These are phyloP conservation scores for Volucella zonaria DNA, from an alignment of 2,888 invertebrate genomes.

Conservation along the genomic window DNA sequence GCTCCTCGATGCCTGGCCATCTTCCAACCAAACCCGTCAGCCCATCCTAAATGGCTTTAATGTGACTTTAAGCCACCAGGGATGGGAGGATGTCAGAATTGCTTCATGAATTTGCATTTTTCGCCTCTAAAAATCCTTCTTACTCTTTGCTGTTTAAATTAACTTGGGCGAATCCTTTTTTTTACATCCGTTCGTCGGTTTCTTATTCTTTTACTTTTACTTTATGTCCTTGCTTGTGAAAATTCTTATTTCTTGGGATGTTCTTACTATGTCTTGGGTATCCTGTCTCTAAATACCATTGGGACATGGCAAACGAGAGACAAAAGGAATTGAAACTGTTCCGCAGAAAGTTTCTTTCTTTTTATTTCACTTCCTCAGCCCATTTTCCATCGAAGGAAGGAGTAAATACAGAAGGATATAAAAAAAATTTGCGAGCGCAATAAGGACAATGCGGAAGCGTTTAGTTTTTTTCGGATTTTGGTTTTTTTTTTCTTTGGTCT, in stretches of 20 bases:
- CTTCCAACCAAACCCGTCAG: too few relatives aligned
- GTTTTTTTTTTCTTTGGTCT: slow-evolving; percentile 8
- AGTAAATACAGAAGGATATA: slow-evolving; percentile 3
- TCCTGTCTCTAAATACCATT: slow-evolving; percentile 33
- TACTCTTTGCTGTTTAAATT: slow-evolving; percentile 71
- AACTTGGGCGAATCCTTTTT: slow-evolving; percentile 67
- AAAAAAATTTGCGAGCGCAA: slow-evolving; percentile 67
- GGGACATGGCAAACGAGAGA: slow-evolving; percentile 40
- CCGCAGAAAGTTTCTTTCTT: slow-evolving; percentile 53
- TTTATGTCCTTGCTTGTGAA: slow-evolving; percentile 55
- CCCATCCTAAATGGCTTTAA: slow-evolving; percentile 42
- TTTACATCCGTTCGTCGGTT: slow-evolving; percentile 3
- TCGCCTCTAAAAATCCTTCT: slow-evolving; percentile 67
- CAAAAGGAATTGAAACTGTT: slow-evolving; percentile 45
- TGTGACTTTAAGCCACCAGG: slow-evolving; percentile 62
- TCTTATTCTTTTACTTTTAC: slow-evolving; percentile 15
- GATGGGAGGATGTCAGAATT: slow-evolving; percentile 64
- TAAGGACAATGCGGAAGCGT: slow-evolving; percentile 74
- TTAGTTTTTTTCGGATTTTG: slow-evolving; percentile 46
- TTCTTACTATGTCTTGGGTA: slow-evolving; percentile 62
- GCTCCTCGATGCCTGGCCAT: not conserved
- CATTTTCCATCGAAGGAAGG: not conserved
- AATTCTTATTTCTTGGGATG: slow-evolving; percentile 43
- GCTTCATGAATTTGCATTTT: slow-evolving; percentile 73
- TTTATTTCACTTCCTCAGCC: slow-evolving; percentile 4